Evolutionary conservation across 37 sponge, comb jelly and placozoan species (phyloP).

Genomic region (Axinella damicornis): DNA sequence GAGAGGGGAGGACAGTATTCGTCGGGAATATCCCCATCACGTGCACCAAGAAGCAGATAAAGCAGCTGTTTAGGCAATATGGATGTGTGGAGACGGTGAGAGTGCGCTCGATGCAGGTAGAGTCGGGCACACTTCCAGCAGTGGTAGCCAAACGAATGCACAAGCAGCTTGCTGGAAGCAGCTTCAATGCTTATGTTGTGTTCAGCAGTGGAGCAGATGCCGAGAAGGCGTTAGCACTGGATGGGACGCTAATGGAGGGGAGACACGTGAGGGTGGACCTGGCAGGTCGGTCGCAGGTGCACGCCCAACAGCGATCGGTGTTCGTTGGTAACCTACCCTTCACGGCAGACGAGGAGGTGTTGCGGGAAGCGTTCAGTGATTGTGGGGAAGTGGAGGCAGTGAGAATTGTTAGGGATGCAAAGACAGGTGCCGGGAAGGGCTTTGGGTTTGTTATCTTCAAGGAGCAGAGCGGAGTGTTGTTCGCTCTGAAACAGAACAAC

Average conservation of each 20-base stretch:
- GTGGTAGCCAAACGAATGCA: constrained; percentile 51
- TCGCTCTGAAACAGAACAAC: constrained; percentile 67
- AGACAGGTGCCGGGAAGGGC: constrained; percentile 85
- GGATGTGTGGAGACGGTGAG: constrained; percentile 71
- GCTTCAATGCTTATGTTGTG: constrained; percentile 78
- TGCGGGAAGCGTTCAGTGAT: constrained; percentile 46
- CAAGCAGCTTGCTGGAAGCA: constrained; percentile 25
- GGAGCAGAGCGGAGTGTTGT: constrained; percentile 76
- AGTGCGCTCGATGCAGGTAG: constrained; percentile 64
- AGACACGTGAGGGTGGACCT: constrained; percentile 77
- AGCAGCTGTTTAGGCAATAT: constrained; percentile 50
- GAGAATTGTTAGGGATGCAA: constrained; percentile 69
- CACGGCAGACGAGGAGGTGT: constrained; percentile 65
- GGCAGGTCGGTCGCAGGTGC: constrained; percentile 19
- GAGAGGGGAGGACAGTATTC: constrained; percentile 75
- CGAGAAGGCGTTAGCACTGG: constrained; percentile 36
- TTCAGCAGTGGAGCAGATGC: constrained; percentile 45
- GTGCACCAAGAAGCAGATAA: constrained; percentile 56
- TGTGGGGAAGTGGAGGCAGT: constrained; percentile 84
- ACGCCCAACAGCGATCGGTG: constrained; percentile 57
- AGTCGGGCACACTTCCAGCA: constrained; percentile 10
- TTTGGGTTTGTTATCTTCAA: constrained; percentile 85
- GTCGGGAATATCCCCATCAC: constrained; percentile 73
- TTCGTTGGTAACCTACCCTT: constrained; percentile 89
- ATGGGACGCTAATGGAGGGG: constrained; percentile 57